Percentiles rank a stretch among this genome's conserved stretches.
Evolutionary conservation across 2,888 invertebrate species (phyloP).

Genomic region (Torymus tubicola): DNA sequence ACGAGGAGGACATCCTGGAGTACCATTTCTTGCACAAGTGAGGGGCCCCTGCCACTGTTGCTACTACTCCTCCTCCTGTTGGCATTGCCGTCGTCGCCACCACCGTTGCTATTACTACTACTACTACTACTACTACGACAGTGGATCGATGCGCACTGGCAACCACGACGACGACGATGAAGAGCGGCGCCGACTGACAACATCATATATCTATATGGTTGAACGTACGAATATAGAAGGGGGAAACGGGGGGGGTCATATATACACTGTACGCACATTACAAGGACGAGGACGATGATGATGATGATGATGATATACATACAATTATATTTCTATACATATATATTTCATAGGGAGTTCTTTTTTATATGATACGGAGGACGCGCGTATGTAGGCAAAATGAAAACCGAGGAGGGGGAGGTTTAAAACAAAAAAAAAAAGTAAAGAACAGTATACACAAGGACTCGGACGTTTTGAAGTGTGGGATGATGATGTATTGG

Average conservation of each 20-base stretch:
- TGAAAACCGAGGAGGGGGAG: constrained; percentile 8
- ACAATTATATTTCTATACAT: constrained; percentile 68
- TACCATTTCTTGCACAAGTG: constrained; percentile 78
- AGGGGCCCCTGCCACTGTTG: constrained; percentile 60
- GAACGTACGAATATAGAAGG: too few species aligned
- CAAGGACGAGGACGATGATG: neutral
- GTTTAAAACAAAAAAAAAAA: neutral
- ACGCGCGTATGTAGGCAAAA: constrained; percentile 55
- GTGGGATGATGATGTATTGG: too few species aligned
- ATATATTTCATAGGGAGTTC: constrained; percentile 72
- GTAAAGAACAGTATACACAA: neutral
- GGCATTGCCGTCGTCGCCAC: too few species aligned
- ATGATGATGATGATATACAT: constrained; percentile 20
- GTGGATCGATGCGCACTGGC: too few species aligned
- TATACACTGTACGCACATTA: too few species aligned
- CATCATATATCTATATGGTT: too few species aligned
- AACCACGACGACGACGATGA: too few species aligned
- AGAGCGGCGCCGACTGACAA: too few species aligned
- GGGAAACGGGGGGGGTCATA: too few species aligned
- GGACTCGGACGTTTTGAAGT: too few species aligned
- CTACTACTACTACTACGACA: too few species aligned
- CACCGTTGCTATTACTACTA: too few species aligned
- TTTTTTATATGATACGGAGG: constrained; percentile 61
- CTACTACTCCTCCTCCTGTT: neutral
- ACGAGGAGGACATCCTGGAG: constrained; percentile 77